Base-by-base conservation (phyloP, 2,888 invertebrate species). In the Stenichneumon culpator region DNA sequence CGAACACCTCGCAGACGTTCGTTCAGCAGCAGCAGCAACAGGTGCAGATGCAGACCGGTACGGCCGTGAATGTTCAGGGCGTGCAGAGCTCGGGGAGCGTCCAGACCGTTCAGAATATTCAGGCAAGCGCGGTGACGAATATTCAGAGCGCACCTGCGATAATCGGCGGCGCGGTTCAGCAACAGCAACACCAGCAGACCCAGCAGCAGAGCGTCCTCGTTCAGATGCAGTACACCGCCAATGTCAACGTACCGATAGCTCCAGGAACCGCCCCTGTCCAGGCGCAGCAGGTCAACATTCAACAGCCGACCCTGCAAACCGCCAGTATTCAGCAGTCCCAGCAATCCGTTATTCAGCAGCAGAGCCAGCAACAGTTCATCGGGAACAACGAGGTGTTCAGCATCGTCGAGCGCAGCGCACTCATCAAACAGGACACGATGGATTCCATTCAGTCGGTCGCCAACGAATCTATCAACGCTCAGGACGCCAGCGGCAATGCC, bases 341-440 rank as follows among this genome's bases (percentile, higher is more conserved):
- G 57, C 87, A 83, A 52, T 11, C 67, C 14, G 63, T 70, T 0
- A 81, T 82, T 50, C 87, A 86, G n/a, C 86, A 86, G 16, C 86
- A 86, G 22, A 19, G 47, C 47, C 68, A 83, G 16, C 80, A 90
- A 73, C 89, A 92, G 75, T 92, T 93, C 85, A 86, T 89, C 19
- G 84, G 87, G 70, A 90, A 87, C 78, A 89, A 87, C 72, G 92
- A 89, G 14, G 88, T 86, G 11, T 88, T 84, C 68, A 86, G 86
- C 25, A 86, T 78, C 9, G 79, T 88, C 6, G 92, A 92, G 0
- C 89, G 89, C 67, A 88, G 87, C 68, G 87, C 84, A 0, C 69
- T 92, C 19, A 82, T 89, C 0, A 93, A 93, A 74, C 91, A 91
- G 82, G 93, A 93, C 67, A 91, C 92, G 3, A 88, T 92, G 84